Evolutionary conservation across 2,888 invertebrate genomes (phyloP).

Genomic region (Caenorhabditis sinica): DNA sequence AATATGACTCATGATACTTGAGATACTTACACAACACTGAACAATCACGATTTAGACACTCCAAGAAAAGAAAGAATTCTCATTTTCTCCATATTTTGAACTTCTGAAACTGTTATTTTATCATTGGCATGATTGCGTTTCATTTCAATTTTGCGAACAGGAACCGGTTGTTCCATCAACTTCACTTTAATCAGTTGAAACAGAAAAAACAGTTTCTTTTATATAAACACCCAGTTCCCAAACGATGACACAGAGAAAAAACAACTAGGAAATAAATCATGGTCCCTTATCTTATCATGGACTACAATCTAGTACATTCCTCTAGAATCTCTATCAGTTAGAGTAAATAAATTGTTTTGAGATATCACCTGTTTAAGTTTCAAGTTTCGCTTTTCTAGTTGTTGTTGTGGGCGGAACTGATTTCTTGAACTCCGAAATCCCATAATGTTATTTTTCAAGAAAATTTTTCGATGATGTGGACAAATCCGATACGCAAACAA

Average conservation of each 20-base stretch:
- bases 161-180: conserved; percentile 12
- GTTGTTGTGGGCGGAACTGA: too few species aligned
- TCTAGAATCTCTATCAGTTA: not conserved
- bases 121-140: not conserved
- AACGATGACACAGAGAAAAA: not conserved
- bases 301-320: conserved; percentile 17
- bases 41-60: too few species aligned
- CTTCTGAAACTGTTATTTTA: conserved; percentile 3
- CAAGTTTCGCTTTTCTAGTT: too few species aligned
- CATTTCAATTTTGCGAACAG: not conserved
- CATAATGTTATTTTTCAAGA: too few species aligned
- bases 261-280: conserved; percentile 15
- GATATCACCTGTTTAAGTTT: conserved; percentile 1
- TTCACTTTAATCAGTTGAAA: not conserved
- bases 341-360: not conserved
- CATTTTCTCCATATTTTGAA: not conserved
- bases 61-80: not conserved
- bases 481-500: not conserved
- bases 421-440: too few species aligned
- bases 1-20: too few species aligned
- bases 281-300: conserved; percentile 18
- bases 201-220: not conserved
- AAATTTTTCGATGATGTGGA: not conserved
- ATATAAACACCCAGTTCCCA: not conserved
- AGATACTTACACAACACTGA: too few species aligned